Percentiles rank a stretch among this genome's conserved stretches.
These are phyloP conservation scores for Thalpophila matura DNA, from an alignment of 2,888 invertebrate species.

Conservation along the genomic window DNA sequence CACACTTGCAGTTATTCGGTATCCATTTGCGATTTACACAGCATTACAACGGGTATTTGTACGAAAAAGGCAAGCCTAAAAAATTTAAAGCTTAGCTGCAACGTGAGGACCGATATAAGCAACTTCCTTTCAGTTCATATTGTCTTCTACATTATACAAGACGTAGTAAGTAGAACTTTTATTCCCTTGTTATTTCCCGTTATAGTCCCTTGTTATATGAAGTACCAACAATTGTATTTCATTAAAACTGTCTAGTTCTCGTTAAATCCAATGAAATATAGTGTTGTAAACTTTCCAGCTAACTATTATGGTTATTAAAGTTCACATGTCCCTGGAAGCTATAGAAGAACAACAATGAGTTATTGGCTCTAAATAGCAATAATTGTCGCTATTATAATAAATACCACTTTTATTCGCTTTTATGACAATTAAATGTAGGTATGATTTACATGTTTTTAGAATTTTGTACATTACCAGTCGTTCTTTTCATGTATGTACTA, in stretches of 20 bases:
- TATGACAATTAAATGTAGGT: not conserved
- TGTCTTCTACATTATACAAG: too few species aligned
- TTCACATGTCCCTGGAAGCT: constrained; percentile 40
- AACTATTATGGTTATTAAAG: constrained; percentile 24
- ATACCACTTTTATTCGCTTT: constrained; percentile 2
- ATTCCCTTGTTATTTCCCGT: too few species aligned
- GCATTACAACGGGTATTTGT: too few species aligned
- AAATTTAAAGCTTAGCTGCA: too few species aligned
- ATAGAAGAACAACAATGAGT: constrained; percentile 17
- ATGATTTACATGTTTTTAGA: not conserved
- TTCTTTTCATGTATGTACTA: too few species aligned
- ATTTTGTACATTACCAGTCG: too few species aligned
- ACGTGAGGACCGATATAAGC: too few species aligned
- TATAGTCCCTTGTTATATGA: not conserved
- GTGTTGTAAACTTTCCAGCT: constrained; percentile 5
- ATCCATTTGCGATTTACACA: too few species aligned
- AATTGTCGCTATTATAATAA: constrained; percentile 13
- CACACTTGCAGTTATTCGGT: too few species aligned
- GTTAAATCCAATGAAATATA: constrained; percentile 31
- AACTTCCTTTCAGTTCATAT: too few species aligned
- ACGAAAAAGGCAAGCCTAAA: too few species aligned
- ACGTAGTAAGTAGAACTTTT: too few species aligned
- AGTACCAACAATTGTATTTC: not conserved
- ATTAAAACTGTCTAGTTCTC: constrained; percentile 5
- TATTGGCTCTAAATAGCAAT: constrained; percentile 15